These are phyloP conservation scores for Metopia argyrocephala DNA, from an alignment of 2,888 invertebrate species.

Conservation along the genomic window DNA sequence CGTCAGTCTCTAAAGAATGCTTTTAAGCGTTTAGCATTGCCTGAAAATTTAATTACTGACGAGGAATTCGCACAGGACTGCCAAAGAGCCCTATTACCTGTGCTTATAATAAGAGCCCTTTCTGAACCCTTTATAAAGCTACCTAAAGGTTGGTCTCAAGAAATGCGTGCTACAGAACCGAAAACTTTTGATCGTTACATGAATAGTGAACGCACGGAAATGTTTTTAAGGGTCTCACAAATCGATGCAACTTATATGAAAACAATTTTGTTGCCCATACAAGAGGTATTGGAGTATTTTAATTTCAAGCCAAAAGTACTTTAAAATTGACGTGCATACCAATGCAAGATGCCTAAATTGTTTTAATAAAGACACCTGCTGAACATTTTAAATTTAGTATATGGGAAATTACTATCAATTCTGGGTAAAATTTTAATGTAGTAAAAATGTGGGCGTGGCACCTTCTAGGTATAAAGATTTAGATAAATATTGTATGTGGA, in stretches of 20 bases:
- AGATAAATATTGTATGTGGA: too few species aligned
- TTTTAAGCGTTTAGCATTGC: conserved; percentile 49
- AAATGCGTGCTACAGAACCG: conserved; percentile 73
- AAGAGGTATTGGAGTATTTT: conserved; percentile 73
- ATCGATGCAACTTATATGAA: conserved; percentile 74
- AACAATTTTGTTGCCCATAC: conserved; percentile 71
- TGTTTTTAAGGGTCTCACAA: conserved; percentile 74
- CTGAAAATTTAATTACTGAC: conserved; percentile 71
- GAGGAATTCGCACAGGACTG: conserved; percentile 74
- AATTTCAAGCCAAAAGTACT: conserved; percentile 34
- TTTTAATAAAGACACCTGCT: too few species aligned
- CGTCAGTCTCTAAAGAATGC: conserved; percentile 71
- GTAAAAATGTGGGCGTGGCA: too few species aligned
- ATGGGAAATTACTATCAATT: too few species aligned
- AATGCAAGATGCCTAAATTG: too few species aligned
- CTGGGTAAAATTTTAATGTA: too few species aligned
- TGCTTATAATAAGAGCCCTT: conserved; percentile 74
- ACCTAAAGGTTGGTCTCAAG: conserved; percentile 72
- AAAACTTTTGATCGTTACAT: conserved; percentile 76
- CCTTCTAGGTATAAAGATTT: too few species aligned
- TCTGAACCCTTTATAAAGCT: conserved; percentile 77
- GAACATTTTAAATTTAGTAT: too few species aligned
- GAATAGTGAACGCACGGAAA: conserved; percentile 76
- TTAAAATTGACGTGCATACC: background rate
- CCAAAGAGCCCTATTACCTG: conserved; percentile 72